phyloP scores from a whole-genome alignment of 2,888 invertebrate genomes.

The Diachrysia chrysitis region DNA sequence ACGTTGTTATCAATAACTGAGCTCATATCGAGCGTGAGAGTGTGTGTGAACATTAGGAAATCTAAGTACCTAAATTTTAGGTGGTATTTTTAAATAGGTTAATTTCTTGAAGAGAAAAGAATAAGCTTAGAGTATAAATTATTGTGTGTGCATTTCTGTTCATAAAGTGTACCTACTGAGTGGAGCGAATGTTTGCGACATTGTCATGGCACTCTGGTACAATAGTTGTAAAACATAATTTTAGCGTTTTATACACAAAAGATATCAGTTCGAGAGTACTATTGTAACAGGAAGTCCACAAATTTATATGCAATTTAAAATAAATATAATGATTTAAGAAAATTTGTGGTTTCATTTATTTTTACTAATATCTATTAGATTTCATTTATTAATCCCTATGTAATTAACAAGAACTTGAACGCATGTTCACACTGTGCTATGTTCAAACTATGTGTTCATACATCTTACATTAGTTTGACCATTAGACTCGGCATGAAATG shows the following conservation, averaged over 20 bases:
- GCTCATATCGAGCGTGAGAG: slow-evolving; percentile 72
- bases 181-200: slow-evolving; percentile 75
- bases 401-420: too few species aligned
- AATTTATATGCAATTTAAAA: slow-evolving; percentile 89
- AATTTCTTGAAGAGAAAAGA: slow-evolving; percentile 76
- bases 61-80: slow-evolving; percentile 83
- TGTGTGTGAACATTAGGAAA: slow-evolving; percentile 81
- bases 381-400: too few species aligned
- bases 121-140: slow-evolving; percentile 86
- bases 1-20: slow-evolving; percentile 71
- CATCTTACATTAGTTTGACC: too few species aligned
- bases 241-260: slow-evolving; percentile 87
- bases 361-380: too few species aligned
- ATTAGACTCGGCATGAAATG: too few species aligned
- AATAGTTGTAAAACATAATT: slow-evolving; percentile 83
- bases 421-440: too few species aligned
- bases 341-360: slow-evolving; percentile 69
- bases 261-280: slow-evolving; percentile 86
- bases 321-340: slow-evolving; percentile 88
- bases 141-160: slow-evolving; percentile 88
- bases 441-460: too few species aligned
- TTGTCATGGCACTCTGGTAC: slow-evolving; percentile 79
- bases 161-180: slow-evolving; percentile 73
- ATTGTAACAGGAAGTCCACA: slow-evolving; percentile 89
- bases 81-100: slow-evolving; percentile 84